Evolutionary conservation across 2,888 invertebrate genomes (phyloP), one percentile per base, ranked within the genome.

Genomic region (Iphiclides podalirius): DNA sequence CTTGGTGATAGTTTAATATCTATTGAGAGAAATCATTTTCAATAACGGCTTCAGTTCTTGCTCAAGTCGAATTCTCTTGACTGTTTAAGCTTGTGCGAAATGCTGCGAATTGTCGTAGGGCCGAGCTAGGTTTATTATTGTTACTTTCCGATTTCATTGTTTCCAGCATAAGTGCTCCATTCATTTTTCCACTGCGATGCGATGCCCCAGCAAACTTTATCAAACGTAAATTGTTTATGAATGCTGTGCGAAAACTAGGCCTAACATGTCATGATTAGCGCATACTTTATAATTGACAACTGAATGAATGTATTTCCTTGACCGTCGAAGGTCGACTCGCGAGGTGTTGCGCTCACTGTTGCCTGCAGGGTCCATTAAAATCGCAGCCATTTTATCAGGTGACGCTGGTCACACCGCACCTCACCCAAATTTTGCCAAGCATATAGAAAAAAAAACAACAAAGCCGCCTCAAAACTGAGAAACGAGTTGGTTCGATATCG

Each of bases 221-320:
- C 57, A 42, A 38, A 43, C 15, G 33, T 35, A 13, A 49, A 42
- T 12, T 54, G 46, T 52, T 52, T 45, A 52, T 57, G 48, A 26
- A 20, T 66, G 83, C 84, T 82, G 63, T 75, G 85, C 85, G 82
- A 78, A 74, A 77, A 70, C 62, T 63, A 65, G 66, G 65, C 70
- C 53, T 64, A 68, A 72, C 67, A 58, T 75, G 66, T 67, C 67
- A 63, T 69, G 66, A 76, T 79, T 78, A 75, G 67, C 70, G 62
- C 69, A 60, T 67, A 70, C 69, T 72, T 72, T 72, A 69, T 76
- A 72, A 81, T 78, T 72, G 69, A 67, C 67, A 61, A 55, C 64
- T 76, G 68, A 75, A 79, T 73, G 73, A 76, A 74, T 80, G 76
- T 79, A 80, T 80, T 85, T 83, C 85, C 84, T 81, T 82, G 80